Evolutionary conservation across 2,113 vertebrate genomes (phyloP).

Genomic region (Dicentrarchus labrax): DNA sequence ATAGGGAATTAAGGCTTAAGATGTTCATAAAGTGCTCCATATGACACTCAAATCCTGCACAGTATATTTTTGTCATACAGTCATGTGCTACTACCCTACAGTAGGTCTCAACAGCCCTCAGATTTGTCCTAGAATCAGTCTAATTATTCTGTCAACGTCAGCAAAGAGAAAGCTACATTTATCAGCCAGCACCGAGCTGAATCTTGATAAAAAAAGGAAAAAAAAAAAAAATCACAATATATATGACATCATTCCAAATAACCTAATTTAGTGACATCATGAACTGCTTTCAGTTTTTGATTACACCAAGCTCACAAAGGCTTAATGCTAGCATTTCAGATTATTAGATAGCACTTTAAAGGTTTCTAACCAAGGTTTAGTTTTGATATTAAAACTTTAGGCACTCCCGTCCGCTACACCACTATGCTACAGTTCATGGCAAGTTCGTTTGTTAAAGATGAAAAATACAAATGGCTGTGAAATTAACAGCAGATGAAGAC

Average conservation of each 20-base stretch:
- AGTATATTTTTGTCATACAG: slow-evolving; percentile 42
- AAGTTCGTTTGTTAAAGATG: slow-evolving; percentile 39
- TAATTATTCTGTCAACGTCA: slow-evolving; percentile 37
- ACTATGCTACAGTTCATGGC: slow-evolving; percentile 53
- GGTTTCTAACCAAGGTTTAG: slow-evolving; percentile 59
- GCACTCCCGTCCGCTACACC: slow-evolving; percentile 72
- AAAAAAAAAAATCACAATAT: neutral
- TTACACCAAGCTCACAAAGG: slow-evolving; percentile 47
- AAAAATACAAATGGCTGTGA: slow-evolving; percentile 54
- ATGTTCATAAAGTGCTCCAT: slow-evolving; percentile 82
- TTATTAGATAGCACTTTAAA: slow-evolving; percentile 62
- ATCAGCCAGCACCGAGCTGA: slow-evolving; percentile 40
- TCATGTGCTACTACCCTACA: slow-evolving; percentile 63
- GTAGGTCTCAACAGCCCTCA: slow-evolving; percentile 59
- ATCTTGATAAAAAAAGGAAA: slow-evolving; percentile 42
- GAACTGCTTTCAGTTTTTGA: slow-evolving; percentile 53
- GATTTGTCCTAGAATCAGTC: slow-evolving; percentile 38
- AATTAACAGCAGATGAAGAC: slow-evolving; percentile 44
- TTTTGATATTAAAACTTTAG: slow-evolving; percentile 57
- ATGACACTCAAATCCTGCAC: slow-evolving; percentile 65
- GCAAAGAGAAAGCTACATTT: slow-evolving; percentile 61
- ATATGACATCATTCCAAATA: slow-evolving; percentile 67
- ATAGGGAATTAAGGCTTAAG: slow-evolving; percentile 79
- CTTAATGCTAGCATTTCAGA: slow-evolving; percentile 50
- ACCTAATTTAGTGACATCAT: slow-evolving; percentile 60